phyloP scores from a whole-genome alignment of 2,113 vertebrate genomes.

The Burhinus bistriatus region DNA sequence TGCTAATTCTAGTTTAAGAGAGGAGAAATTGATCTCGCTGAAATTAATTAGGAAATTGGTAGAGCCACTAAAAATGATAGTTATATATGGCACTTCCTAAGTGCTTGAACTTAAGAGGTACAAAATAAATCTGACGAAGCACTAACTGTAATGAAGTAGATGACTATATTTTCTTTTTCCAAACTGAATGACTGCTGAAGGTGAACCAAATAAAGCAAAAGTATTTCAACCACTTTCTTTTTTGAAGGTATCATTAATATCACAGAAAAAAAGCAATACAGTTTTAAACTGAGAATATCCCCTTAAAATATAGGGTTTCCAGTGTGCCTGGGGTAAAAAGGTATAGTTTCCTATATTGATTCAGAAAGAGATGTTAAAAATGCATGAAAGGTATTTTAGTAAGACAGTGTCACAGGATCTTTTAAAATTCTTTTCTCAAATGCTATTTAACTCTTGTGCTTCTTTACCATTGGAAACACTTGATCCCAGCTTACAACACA shows the following conservation, averaged over 20 bases:
- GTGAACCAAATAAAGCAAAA: constrained; percentile 41
- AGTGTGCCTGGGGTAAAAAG: not conserved
- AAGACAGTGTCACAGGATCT: not conserved
- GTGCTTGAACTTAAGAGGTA: not conserved
- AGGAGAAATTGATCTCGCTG: not conserved
- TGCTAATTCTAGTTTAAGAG: not conserved
- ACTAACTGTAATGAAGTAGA: not conserved
- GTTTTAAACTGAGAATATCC: not conserved
- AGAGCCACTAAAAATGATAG: not conserved
- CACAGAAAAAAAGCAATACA: not conserved
- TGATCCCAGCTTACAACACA: not conserved
- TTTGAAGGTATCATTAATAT: not conserved
- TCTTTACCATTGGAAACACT: not conserved
- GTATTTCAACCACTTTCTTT: not conserved
- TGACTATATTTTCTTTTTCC: not conserved
- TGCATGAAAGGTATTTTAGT: constrained; percentile 44
- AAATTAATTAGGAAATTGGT: constrained; percentile 33
- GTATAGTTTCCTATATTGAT: constrained; percentile 29
- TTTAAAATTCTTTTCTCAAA: not conserved
- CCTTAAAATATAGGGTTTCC: constrained; percentile 4
- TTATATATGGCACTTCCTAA: constrained; percentile 10
- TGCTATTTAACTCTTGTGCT: not conserved
- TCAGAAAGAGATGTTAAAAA: constrained; percentile 37
- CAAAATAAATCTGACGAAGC: not conserved
- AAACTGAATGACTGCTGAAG: constrained; percentile 16